Evolutionary conservation across 2,797 vertebrate genomes (phyloP).

Genomic region (Gouania willdenowi): DNA sequence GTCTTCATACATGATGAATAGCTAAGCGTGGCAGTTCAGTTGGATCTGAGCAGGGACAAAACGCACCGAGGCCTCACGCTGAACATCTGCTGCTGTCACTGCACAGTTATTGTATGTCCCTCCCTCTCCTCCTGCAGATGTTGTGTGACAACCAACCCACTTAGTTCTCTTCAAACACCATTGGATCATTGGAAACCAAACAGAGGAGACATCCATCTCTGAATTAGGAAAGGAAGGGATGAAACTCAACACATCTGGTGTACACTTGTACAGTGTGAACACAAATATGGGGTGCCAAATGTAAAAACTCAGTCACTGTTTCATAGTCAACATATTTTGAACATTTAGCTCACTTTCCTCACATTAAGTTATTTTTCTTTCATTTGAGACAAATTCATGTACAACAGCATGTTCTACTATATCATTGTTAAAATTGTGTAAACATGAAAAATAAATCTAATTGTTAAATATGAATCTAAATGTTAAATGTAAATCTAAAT

Average conservation of each 20-base stretch:
- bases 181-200: constrained; percentile 24
- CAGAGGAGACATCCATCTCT: constrained; percentile 21
- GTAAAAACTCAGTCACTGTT: too few relatives aligned
- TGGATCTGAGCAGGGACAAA: constrained; percentile 37
- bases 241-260: constrained; percentile 21
- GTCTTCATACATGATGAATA: neutral
- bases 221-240: constrained; percentile 11
- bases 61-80: constrained; percentile 35
- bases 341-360: too few relatives aligned
- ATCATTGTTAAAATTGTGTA: too few relatives aligned
- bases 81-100: constrained; percentile 64
- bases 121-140: constrained; percentile 49
- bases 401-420: too few relatives aligned
- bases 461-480: too few relatives aligned
- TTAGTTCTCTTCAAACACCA: constrained; percentile 10
- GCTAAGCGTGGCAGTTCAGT: constrained; percentile 27
- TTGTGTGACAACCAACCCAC: constrained; percentile 35
- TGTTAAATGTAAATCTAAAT: too few relatives aligned
- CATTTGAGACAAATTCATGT: too few relatives aligned
- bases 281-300: too few relatives aligned
- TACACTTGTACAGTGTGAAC: constrained; percentile 11
- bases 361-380: too few relatives aligned
- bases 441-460: constrained; percentile 2
- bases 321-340: too few relatives aligned
- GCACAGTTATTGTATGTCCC: constrained; percentile 20